Evolutionary conservation across 1,140 invertebrate genomes (phyloP), one percentile per base, ranked within the genome.

Genomic region (Pseudomyrmex concolor): DNA sequence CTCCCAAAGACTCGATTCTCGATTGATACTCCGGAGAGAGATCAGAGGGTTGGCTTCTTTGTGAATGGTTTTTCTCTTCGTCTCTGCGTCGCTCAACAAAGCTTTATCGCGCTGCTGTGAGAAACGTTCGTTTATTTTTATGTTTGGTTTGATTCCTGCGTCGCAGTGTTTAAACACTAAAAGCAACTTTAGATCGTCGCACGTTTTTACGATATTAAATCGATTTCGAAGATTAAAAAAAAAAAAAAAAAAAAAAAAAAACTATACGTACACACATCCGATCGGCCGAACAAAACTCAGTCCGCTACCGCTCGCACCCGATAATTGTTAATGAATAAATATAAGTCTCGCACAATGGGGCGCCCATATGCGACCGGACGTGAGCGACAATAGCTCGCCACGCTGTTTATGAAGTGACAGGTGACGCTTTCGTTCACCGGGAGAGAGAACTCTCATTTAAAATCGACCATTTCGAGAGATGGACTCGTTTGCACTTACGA

Each of bases 271-370:
- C 34, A 63, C 86, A 77, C 83, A 87, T 81, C 51, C 70, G 66
- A 90, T 90, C 86, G 57, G 67, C 22, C 50, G 60, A 34, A 85
- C 86, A 72, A 84, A 84, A 73, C 64, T 25, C 62, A 50, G 34
- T 17, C 25, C 22, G 59, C 71, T 74, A 90, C 86, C 77, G 72
- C 86, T 67, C 77, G 77, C 66, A 68, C 25, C 34, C 68, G 84
- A 88, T 91, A 91, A 91, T 91, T 91, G 90, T 89, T 91, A 90
- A 91, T 91, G 90, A 91, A 91, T 91, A 91, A 90, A 91, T 91
- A 91, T 90, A 90, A 91, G 90, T 84, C 68, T 45, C 25, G 76
- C 74, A 90, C 87, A 91, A 89, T 89, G 84, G 86, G 48, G 62
- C 22, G 66, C 77, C 81, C 77, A 88, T 89, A 91, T 84, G 68